Evolutionary conservation across 2,888 invertebrate species (phyloP).

Genomic region (Yponomeuta plumbellus): DNA sequence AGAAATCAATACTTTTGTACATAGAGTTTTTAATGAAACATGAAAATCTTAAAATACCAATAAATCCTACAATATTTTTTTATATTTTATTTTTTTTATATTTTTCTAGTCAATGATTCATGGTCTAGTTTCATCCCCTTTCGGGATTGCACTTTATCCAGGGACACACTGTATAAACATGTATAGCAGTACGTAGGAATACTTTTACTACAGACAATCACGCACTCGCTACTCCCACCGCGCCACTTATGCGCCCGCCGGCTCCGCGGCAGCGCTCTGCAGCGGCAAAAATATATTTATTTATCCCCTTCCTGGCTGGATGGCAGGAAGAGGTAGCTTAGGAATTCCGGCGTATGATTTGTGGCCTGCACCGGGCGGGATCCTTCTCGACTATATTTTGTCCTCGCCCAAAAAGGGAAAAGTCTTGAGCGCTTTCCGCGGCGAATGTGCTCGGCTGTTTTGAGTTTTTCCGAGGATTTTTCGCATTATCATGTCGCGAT

Average conservation of each 20-base stretch:
- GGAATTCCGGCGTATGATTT: slow-evolving; percentile 79
- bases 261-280: neutral
- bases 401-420: slow-evolving; percentile 6
- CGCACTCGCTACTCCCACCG: neutral
- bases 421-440: slow-evolving; percentile 4
- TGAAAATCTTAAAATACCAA: no score
- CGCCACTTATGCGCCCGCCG: neutral
- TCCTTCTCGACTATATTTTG: slow-evolving; percentile 11
- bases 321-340: slow-evolving; percentile 67
- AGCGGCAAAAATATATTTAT: slow-evolving; percentile 16
- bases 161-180: no score
- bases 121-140: no score
- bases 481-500: neutral
- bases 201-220: neutral
- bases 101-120: no score
- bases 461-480: neutral
- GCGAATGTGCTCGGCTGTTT: neutral
- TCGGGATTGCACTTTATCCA: no score
- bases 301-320: slow-evolving; percentile 13
- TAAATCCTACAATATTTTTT: no score
- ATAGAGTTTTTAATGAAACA: no score
- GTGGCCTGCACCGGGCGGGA: slow-evolving; percentile 42
- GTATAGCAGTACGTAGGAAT: no score
- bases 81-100: no score
- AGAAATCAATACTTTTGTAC: no score